These are phyloP conservation scores for Catamblyrhynchus diadema DNA, from an alignment of 2,797 vertebrate species.

Conservation along the genomic window DNA sequence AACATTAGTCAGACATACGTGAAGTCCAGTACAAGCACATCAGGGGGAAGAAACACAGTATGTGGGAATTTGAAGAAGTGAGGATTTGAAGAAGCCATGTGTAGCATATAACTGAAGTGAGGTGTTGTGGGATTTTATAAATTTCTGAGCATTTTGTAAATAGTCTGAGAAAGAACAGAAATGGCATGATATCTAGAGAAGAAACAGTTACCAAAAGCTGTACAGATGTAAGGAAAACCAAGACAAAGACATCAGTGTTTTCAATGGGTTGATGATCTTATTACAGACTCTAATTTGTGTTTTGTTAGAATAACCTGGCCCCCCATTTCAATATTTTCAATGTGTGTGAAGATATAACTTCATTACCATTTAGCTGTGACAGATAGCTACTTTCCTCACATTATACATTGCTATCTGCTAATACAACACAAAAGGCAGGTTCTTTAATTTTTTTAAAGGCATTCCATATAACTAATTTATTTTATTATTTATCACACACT, in stretches of 20 bases:
- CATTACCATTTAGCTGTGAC: not conserved
- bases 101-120: not conserved
- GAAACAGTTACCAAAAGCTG: not conserved
- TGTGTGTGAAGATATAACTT: not conserved
- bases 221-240: not conserved
- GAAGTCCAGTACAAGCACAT: not conserved
- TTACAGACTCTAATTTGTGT: not conserved
- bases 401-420: not conserved
- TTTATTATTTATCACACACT: not conserved
- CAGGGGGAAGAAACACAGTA: rapidly evolving
- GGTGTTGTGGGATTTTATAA: not conserved
- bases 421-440: not conserved
- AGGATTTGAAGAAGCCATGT: not conserved
- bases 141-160: not conserved
- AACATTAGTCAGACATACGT: not conserved
- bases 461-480: not conserved
- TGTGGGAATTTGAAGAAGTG: not conserved
- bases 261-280: not conserved
- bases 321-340: not conserved
- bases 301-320: not conserved
- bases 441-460: not conserved
- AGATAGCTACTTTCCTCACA: not conserved
- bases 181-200: not conserved
- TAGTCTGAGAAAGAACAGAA: not conserved
- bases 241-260: not conserved